Evolutionary conservation across 2,888 invertebrate species (phyloP), one percentile per base, ranked within the genome.

Genomic region (Siphlonurus alternatus): DNA sequence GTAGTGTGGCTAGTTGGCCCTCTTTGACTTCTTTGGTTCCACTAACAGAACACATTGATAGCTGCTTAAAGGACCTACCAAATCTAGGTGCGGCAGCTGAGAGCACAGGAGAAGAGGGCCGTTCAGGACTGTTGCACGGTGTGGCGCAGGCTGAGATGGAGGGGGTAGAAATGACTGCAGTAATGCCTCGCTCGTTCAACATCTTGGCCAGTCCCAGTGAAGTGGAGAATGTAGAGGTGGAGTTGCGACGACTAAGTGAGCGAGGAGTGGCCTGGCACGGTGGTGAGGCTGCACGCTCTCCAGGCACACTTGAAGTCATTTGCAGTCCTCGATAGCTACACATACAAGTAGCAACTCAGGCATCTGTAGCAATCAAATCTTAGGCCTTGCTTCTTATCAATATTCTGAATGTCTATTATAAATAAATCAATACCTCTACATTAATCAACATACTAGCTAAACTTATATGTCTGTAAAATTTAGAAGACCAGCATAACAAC

Each of bases 81-180:
- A 56, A 20, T 5, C 38, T 61, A 1, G 77, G 75, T 1, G 81
- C 80, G 1, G 86, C 85, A 25, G 84, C 76, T n/a, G n/a, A n/a
- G n/a, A n/a, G n/a, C 54, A 66, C 67, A n/a, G 66, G 62, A 0
- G 70, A 68, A 0, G 69, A 69, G 5, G 70, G 66, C n/a, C 83
- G 83, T 70, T 86, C 84, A 1, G 92, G 92, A 72, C 89, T 90
- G 75, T 93, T 93, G 72, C 89, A 88, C 1, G 93, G 93, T 3
- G 93, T 93, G 5, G 90, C 90, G 0, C 92, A 92, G 2, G 91
- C 61, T 0, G 68, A 89, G 5, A 88, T 82, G 74, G 81, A 90
- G 24, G 59, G 64, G 0, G 61, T 38, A 0, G 86, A 84, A n/a
- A 86, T 85, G 1, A 82, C 83, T 18, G 86, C 86, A 74, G 84